Conservation (phyloP, 2,797 vertebrate genomes). For the Glossophaga mutica region DNA sequence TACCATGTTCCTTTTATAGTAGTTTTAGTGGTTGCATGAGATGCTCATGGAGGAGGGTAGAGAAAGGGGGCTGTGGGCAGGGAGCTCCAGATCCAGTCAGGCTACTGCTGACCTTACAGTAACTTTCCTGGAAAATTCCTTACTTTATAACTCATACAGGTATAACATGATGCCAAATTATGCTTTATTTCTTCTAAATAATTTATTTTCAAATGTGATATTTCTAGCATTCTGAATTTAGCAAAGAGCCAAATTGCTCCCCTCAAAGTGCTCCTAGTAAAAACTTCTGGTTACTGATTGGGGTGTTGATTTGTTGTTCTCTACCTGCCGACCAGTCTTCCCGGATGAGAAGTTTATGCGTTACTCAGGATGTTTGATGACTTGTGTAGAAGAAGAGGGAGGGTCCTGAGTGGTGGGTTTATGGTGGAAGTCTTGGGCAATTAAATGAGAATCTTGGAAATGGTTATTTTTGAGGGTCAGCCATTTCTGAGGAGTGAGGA, state of each 20-base stretch:
- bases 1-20: neutral
- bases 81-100: neutral
- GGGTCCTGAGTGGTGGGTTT: neutral
- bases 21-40: neutral
- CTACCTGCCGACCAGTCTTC: neutral
- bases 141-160: neutral
- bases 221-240: neutral
- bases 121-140: conserved; percentile 15
- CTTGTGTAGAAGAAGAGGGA: neutral
- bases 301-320: neutral
- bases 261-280: neutral
- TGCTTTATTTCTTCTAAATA: neutral
- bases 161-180: neutral
- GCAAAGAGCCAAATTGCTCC: neutral
- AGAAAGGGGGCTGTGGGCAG: neutral
- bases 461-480: neutral
- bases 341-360: neutral
- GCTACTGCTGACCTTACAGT: neutral
- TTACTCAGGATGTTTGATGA: neutral
- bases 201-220: conserved; percentile 17
- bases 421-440: neutral
- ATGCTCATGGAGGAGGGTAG: neutral
- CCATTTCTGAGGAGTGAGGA: neutral
- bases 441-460: neutral
- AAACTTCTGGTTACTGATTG: neutral